These are phyloP conservation scores for Myrmecobius fasciatus DNA, from an alignment of 2,113 vertebrate genomes.

Conservation along the genomic window DNA sequence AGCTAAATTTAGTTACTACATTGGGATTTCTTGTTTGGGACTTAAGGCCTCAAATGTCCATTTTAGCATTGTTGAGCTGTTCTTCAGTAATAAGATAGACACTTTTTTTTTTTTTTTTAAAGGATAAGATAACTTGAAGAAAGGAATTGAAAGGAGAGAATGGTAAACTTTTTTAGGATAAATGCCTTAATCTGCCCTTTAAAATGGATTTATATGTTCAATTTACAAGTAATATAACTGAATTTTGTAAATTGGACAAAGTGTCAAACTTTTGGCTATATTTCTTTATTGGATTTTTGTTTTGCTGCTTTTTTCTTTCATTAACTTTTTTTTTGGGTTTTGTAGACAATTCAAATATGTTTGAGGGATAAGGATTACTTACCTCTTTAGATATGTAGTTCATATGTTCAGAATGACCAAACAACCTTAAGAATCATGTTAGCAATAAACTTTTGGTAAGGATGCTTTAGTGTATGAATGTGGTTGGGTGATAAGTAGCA, in stretches of 20 bases:
- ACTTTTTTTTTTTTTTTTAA: constrained; percentile 26
- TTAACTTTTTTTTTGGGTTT: constrained; percentile 21
- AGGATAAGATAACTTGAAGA: constrained; percentile 39
- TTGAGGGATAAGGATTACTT: constrained; percentile 26
- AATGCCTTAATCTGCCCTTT: constrained; percentile 41
- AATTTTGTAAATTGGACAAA: constrained; percentile 51
- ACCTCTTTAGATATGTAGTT: background rate
- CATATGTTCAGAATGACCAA: constrained; percentile 15
- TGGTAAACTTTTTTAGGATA: background rate
- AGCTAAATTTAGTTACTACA: constrained; percentile 7
- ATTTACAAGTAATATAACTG: constrained; percentile 20
- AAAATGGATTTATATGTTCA: constrained; percentile 41
- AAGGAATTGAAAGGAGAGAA: constrained; percentile 12
- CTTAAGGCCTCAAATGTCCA: constrained; percentile 43
- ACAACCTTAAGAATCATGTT: constrained; percentile 3
- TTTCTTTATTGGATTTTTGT: constrained; percentile 64
- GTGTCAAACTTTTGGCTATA: constrained; percentile 10
- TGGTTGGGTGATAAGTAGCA: background rate
- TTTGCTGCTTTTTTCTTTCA: constrained; percentile 30
- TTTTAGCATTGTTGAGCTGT: constrained; percentile 11
- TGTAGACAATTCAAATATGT: constrained; percentile 21
- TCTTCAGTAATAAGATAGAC: background rate
- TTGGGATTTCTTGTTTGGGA: constrained; percentile 33
- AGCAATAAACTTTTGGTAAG: background rate
- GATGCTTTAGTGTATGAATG: background rate